A percentile compares a stretch with the other conserved stretches of the same genome.
Conservation (phyloP, 1,140 invertebrate genomes). For the Diachasmimorpha longicaudata region DNA sequence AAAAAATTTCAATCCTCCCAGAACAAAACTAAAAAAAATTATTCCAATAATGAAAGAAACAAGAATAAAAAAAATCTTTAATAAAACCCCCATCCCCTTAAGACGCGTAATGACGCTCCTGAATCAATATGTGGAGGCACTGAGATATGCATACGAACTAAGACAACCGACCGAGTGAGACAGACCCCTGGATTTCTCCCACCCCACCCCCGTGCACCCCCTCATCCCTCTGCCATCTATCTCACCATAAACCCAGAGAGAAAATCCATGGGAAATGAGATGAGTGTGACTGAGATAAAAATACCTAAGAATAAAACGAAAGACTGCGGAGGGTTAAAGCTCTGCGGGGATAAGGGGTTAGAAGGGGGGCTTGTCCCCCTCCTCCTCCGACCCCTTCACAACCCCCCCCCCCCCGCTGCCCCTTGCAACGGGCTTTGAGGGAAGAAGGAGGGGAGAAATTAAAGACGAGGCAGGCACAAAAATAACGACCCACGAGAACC, state of each 20-base stretch:
- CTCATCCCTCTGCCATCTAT: neutral
- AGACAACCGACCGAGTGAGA: constrained; percentile 34
- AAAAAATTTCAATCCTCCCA: too few relatives aligned
- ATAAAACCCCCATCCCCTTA: constrained; percentile 8
- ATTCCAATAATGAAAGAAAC: neutral
- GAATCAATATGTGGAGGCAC: constrained; percentile 42
- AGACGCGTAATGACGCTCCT: constrained; percentile 41
- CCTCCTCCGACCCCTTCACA: too few relatives aligned
- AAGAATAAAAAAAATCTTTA: neutral
- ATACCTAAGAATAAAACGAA: neutral
- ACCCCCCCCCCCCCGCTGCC: neutral
- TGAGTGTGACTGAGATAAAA: neutral
- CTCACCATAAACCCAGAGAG: neutral
- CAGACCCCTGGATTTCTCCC: constrained; percentile 27
- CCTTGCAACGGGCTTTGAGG: constrained; percentile 29
- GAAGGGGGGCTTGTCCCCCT: constrained; percentile 26
- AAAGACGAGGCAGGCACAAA: constrained; percentile 64
- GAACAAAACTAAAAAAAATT: neutral
- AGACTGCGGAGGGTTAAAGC: neutral
- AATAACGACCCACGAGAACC: constrained; percentile 53
- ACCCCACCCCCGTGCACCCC: neutral
- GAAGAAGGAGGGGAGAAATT: constrained; percentile 50
- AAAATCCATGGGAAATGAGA: neutral
- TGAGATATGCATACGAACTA: constrained; percentile 44
- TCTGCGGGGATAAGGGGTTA: constrained; percentile 24